These are phyloP conservation scores for Dreissena rostriformis DNA, from an alignment of 1,140 invertebrate species.

Conservation along the genomic window DNA sequence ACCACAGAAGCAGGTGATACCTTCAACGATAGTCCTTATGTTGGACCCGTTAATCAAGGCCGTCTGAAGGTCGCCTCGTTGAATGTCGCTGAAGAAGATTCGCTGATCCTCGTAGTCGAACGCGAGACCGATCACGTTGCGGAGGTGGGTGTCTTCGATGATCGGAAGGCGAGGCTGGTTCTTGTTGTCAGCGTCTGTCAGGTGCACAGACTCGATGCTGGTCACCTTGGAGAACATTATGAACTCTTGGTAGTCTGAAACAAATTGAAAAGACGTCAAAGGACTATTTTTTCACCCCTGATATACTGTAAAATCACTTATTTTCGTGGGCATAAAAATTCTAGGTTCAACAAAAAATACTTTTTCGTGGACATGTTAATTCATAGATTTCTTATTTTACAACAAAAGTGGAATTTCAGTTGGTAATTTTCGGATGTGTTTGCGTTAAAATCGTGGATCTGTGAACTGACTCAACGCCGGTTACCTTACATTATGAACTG, in stretches of 20 bases:
- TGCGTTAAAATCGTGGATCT: too few species aligned
- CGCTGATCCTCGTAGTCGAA: constrained; percentile 88
- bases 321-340: too few species aligned
- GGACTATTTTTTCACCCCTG: too few species aligned
- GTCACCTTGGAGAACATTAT: constrained; percentile 95
- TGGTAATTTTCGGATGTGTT: too few species aligned
- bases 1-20: constrained; percentile 39
- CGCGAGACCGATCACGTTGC: constrained; percentile 92
- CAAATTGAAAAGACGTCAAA: too few species aligned
- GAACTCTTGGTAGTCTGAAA: constrained; percentile 86
- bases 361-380: too few species aligned
- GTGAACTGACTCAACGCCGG: too few species aligned
- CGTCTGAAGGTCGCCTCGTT: constrained; percentile 90
- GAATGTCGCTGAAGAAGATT: constrained; percentile 94
- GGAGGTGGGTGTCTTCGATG: constrained; percentile 86
- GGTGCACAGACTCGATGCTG: constrained; percentile 92
- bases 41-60: constrained; percentile 92
- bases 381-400: too few species aligned
- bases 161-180: constrained; percentile 91
- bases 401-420: too few species aligned
- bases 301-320: too few species aligned
- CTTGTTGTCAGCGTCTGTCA: constrained; percentile 87
- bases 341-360: too few species aligned
- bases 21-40: constrained; percentile 86
- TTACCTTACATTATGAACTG: too few species aligned